A percentile compares a stretch with the other conserved stretches of the same genome.
These are phyloP conservation scores for Coptotermes formosanus DNA, from an alignment of 1,140 invertebrate genomes.

Conservation along the genomic window DNA sequence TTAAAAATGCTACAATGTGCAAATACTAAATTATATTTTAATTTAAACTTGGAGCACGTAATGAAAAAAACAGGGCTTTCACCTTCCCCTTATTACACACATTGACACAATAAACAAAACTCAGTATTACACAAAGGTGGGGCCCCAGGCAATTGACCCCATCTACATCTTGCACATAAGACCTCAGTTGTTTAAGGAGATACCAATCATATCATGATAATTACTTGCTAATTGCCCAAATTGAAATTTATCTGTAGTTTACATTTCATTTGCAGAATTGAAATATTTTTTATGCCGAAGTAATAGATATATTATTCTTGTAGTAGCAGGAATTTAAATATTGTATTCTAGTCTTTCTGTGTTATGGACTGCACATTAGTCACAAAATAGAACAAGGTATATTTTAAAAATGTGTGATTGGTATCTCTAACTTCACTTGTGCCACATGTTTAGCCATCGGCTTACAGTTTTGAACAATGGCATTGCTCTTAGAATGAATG, in stretches of 20 bases:
- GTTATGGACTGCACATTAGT: no score
- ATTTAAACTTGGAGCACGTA: neutral
- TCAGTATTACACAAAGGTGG: neutral
- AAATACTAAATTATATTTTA: slow-evolving; percentile 15
- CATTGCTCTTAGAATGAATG: slow-evolving; percentile 5
- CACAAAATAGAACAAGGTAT: no score
- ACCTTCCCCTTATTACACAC: neutral
- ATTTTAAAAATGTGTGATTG: neutral
- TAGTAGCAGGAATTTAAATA: neutral
- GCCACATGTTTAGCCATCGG: neutral
- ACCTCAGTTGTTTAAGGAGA: neutral
- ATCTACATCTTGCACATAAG: slow-evolving; percentile 6
- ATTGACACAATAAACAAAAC: neutral
- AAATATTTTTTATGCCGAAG: neutral
- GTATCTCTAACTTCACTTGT: neutral
- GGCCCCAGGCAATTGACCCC: neutral
- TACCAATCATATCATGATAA: neutral
- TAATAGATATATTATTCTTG: neutral
- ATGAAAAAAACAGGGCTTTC: neutral
- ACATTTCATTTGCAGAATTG: neutral
- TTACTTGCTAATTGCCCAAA: neutral
- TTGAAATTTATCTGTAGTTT: neutral
- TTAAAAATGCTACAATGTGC: slow-evolving; percentile 19
- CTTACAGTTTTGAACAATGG: slow-evolving; percentile 2
- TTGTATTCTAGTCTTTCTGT: neutral